Base-by-base conservation (phyloP, 2,797 vertebrate species). In the Podarcis lilfordi region DNA sequence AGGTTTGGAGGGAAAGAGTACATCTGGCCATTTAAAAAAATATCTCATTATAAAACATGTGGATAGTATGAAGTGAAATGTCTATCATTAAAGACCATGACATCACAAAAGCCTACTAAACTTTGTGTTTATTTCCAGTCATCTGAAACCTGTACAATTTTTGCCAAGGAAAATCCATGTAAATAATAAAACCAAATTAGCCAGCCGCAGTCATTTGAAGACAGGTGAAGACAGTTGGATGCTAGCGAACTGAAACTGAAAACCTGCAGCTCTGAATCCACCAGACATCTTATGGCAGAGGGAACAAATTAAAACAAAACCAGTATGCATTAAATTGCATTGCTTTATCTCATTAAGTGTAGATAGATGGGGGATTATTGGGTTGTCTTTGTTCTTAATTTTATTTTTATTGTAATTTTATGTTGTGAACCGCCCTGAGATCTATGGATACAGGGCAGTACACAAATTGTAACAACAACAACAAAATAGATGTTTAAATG, bases 141-240 rank as follows among this genome's bases (percentile, higher is more conserved):
- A 74, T 35, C 87, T 72, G n/a, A 80, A 92, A 64, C 80, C 82
- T 93, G 93, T 93, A 89, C 55, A 91, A 40, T 37, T 88, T 90
- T 61, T 90, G 32, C 25, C 61, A 1, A 75, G 0, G 3, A 77
- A 85, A 91, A 86, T 88, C 55, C 87, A 76, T 90, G 79, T 64
- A 72, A 90, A 91, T 77, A 77, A 35, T 32, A 91, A 45, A 68
- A 74, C 89, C 74, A 87, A 90, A 86, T 61, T 89, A 75, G n/a
- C 43, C 68, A 88, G 89, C 89, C 82, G 25, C 61, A 92, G 91
- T 76, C 66, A 89, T 50, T 91, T 82, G 68, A 74, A 91, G 66
- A 86, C 88, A 72, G 68, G 15, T 84, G 6, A 6, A 11, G 64
- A 79, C 68, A 84, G 92, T 40, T 61, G 35, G 0, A 0, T 17